Evolutionary conservation across 2,797 vertebrate species (phyloP).

Genomic region (Sarcoramphus papa): DNA sequence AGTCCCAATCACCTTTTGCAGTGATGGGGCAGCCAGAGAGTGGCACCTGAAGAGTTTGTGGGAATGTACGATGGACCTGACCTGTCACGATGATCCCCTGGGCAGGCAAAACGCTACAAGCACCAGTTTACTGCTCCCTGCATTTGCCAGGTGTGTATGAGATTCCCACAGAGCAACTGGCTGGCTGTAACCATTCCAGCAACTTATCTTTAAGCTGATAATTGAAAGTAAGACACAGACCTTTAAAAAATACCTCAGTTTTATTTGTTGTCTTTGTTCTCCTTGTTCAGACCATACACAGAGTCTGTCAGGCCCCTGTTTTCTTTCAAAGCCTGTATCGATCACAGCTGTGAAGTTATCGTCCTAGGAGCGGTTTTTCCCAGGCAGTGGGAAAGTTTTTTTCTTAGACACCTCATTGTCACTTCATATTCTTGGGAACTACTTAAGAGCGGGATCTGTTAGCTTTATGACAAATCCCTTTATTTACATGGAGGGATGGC

Average conservation of each 20-base stretch:
- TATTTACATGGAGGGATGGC: constrained; percentile 41
- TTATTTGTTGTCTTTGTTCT: constrained; percentile 25
- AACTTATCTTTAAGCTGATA: not conserved
- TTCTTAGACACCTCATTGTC: constrained; percentile 55
- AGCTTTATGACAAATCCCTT: constrained; percentile 47
- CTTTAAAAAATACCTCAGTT: not conserved
- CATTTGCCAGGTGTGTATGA: not conserved
- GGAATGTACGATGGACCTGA: fast-evolving
- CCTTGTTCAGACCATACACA: not conserved
- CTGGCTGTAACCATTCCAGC: not conserved
- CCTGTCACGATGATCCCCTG: not conserved
- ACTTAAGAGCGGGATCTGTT: constrained; percentile 12
- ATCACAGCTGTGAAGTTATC: constrained; percentile 20
- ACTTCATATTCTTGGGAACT: constrained; percentile 55
- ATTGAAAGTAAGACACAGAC: constrained; percentile 16
- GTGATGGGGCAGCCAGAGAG: not conserved
- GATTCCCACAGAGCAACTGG: not conserved
- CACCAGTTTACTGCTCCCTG: not conserved
- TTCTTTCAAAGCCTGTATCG: not conserved
- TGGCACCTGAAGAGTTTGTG: not conserved
- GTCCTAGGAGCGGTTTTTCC: not conserved
- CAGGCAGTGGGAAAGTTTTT: constrained; percentile 18
- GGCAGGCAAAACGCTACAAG: not conserved
- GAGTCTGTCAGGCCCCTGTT: not conserved
- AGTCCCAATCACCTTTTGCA: not conserved